Evolutionary conservation across 2,113 vertebrate species (phyloP).

Genomic region (Psittacus erithacus): DNA sequence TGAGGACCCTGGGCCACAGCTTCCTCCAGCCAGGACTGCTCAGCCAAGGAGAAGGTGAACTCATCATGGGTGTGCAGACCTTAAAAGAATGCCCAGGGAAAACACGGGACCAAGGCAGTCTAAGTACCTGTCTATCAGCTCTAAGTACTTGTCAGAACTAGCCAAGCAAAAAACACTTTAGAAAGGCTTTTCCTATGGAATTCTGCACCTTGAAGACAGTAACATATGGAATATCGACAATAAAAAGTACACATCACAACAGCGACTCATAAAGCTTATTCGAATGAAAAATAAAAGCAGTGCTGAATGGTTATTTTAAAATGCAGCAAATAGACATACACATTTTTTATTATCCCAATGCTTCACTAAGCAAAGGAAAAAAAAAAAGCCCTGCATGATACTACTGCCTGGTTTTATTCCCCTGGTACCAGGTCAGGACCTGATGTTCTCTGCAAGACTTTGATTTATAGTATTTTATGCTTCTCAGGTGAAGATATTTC

Average conservation of each 20-base stretch:
- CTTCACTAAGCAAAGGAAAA: not conserved
- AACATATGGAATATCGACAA: not conserved
- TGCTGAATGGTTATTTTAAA: not conserved
- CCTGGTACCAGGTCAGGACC: not conserved
- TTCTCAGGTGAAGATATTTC: not conserved
- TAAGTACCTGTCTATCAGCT: not conserved
- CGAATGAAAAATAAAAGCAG: not conserved
- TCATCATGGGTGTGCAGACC: not conserved
- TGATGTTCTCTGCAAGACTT: not conserved
- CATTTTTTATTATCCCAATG: not conserved
- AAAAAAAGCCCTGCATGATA: not conserved
- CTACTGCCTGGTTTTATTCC: not conserved
- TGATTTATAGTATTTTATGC: not conserved
- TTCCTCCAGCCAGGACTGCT: not conserved
- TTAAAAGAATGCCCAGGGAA: not conserved
- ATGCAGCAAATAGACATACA: not conserved
- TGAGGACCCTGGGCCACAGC: not conserved
- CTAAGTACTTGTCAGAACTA: not conserved
- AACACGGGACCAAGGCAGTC: not conserved
- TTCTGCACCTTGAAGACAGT: not conserved
- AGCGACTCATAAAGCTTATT: not conserved
- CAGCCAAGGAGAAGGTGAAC: not conserved
- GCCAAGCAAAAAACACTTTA: not conserved
- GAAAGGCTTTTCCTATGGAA: not conserved
- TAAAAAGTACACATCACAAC: not conserved